phyloP scores from a whole-genome alignment of 2,797 vertebrate species.

The Fistularia commersonii region DNA sequence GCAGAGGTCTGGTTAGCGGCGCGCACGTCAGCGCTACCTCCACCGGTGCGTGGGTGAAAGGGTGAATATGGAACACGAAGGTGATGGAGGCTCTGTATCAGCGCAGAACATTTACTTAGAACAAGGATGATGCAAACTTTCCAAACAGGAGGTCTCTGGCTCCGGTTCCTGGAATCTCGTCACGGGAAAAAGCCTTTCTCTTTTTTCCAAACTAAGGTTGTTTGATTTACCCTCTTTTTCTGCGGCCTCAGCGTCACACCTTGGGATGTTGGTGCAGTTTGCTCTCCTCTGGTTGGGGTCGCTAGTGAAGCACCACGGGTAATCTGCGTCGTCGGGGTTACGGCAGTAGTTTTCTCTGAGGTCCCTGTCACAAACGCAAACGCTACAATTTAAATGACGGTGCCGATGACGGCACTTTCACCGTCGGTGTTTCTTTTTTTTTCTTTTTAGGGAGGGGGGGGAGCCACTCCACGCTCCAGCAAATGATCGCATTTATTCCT shows the following conservation, averaged over 20 bases:
- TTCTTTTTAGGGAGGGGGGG: slow-evolving; percentile 7
- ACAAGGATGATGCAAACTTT: too few relatives aligned
- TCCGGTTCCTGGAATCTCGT: not conserved
- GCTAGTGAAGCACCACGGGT: slow-evolving; percentile 96
- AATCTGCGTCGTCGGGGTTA: slow-evolving; percentile 91
- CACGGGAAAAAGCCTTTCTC: not conserved
- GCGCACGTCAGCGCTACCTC: too few relatives aligned
- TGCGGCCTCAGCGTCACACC: slow-evolving; percentile 76
- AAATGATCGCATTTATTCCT: slow-evolving; percentile 10
- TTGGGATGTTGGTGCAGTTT: slow-evolving; percentile 92
- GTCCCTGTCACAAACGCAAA: slow-evolving; percentile 77
- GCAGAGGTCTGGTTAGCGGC: too few relatives aligned
- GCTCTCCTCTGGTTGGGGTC: slow-evolving; percentile 88
- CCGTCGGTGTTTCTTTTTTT: not conserved
- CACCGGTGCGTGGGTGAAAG: too few relatives aligned
- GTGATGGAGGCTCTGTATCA: too few relatives aligned
- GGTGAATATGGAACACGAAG: too few relatives aligned
- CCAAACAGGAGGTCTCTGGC: too few relatives aligned
- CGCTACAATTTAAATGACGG: slow-evolving; percentile 54
- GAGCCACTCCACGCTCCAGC: not conserved
- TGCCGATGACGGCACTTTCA: slow-evolving; percentile 17
- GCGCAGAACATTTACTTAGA: too few relatives aligned
- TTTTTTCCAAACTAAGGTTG: not conserved
- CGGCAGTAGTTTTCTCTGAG: slow-evolving; percentile 93
- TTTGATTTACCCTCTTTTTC: slow-evolving; percentile 65